phyloP scores from a whole-genome alignment of 1,140 invertebrate genomes.

The Drosophila hydei region DNA sequence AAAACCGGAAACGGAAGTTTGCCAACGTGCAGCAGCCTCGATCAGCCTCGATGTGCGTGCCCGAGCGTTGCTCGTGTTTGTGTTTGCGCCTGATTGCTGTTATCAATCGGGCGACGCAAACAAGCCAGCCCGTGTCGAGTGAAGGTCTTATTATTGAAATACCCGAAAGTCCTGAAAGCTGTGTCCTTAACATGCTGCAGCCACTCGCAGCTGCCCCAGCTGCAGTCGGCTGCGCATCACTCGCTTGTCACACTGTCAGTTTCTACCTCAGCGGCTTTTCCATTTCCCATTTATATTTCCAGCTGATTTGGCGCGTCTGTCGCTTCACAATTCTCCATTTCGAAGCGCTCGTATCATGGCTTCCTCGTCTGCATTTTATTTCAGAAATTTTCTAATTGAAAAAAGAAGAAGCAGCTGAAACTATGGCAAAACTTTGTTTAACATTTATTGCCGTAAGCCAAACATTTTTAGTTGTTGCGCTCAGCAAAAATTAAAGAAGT shows the following conservation, averaged over 20 bases:
- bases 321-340: neutral
- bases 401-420: slow-evolving; percentile 38
- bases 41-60: slow-evolving; percentile 45
- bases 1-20: slow-evolving; percentile 81
- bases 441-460: slow-evolving; percentile 77
- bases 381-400: slow-evolving; percentile 66
- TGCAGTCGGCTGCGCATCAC: neutral
- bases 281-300: slow-evolving; percentile 14
- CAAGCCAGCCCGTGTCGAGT: slow-evolving; percentile 10
- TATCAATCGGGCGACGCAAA: slow-evolving; percentile 37
- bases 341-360: neutral
- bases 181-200: neutral
- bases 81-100: slow-evolving; percentile 35
- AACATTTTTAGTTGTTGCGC: slow-evolving; percentile 64
- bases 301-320: slow-evolving; percentile 8
- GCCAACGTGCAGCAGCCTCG: slow-evolving; percentile 51
- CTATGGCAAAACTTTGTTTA: slow-evolving; percentile 61
- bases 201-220: neutral
- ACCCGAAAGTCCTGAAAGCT: slow-evolving; percentile 5
- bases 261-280: slow-evolving; percentile 35
- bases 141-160: slow-evolving; percentile 38
- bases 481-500: slow-evolving; percentile 78
- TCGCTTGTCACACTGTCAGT: slow-evolving; percentile 25
- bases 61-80: slow-evolving; percentile 42
- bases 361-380: slow-evolving; percentile 12